Percentiles rank a stretch among this genome's conserved stretches.
Evolutionary conservation across 2,113 vertebrate species (phyloP).

Genomic region (Menura novaehollandiae): DNA sequence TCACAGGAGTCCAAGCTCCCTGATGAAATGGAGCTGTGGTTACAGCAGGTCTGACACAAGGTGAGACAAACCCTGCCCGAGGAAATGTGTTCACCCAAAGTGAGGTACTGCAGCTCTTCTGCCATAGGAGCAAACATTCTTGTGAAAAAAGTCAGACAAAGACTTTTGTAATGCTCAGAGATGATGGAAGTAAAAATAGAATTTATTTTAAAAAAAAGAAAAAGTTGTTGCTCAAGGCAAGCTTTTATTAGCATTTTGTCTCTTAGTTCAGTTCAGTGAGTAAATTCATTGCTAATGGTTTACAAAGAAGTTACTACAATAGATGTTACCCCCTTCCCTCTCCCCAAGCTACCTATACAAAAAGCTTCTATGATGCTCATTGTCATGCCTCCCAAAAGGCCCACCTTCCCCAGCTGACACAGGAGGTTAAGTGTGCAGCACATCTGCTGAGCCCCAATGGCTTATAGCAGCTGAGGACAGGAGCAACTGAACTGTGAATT

Average conservation of each 20-base stretch:
- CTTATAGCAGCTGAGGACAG: background rate
- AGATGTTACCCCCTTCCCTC: background rate
- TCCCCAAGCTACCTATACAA: background rate
- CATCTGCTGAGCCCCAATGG: background rate
- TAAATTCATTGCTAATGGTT: background rate
- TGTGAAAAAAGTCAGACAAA: background rate
- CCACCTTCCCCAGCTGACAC: background rate
- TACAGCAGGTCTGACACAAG: background rate
- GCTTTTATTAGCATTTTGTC: slow-evolving; percentile 11
- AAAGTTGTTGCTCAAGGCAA: background rate
- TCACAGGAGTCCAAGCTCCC: background rate
- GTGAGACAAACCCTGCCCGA: background rate
- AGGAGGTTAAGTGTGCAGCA: background rate
- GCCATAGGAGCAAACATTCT: background rate
- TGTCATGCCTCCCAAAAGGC: background rate
- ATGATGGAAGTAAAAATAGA: background rate
- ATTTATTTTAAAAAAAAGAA: background rate
- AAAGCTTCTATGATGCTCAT: background rate
- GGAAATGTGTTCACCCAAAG: background rate
- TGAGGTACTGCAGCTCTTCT: background rate
- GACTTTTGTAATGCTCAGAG: background rate
- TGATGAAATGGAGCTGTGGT: background rate
- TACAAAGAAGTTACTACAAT: background rate
- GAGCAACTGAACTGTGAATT: background rate
- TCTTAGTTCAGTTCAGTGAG: slow-evolving; percentile 6